Conservation (phyloP, 2,113 vertebrate species). For the Halcyon senegalensis region DNA sequence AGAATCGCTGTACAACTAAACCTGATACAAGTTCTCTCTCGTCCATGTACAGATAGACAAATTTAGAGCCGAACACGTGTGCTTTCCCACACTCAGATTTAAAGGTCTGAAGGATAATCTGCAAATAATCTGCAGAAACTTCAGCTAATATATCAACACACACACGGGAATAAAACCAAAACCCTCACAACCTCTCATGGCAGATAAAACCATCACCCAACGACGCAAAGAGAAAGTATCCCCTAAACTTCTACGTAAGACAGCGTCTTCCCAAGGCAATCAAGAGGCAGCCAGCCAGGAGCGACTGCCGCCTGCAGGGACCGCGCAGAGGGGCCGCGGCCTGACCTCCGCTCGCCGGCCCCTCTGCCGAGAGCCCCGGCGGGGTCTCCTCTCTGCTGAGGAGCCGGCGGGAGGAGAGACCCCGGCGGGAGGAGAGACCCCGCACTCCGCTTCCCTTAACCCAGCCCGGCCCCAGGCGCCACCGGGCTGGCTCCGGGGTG, state of each 20-base stretch:
- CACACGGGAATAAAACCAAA: too few relatives aligned
- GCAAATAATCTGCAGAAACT: neutral
- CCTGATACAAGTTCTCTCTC: neutral
- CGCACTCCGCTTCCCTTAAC: neutral
- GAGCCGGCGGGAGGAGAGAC: neutral
- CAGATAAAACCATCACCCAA: neutral
- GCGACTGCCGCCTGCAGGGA: rapidly evolving
- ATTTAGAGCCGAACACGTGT: rapidly evolving
- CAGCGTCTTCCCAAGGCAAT: rapidly evolving
- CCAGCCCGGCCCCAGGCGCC: neutral
- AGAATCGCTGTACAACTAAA: neutral
- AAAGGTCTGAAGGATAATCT: neutral
- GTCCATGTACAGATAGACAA: rapidly evolving
- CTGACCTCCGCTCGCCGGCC: neutral
- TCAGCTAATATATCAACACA: rapidly evolving
- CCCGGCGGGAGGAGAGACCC: neutral
- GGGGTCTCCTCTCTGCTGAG: neutral
- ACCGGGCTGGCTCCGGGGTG: rapidly evolving
- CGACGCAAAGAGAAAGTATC: neutral
- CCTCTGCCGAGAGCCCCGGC: neutral
- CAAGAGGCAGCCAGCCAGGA: neutral
- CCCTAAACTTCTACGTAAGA: rapidly evolving
- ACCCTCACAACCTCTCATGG: rapidly evolving
- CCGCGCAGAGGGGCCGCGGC: too few relatives aligned
- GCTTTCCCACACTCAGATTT: neutral